phyloP scores from a whole-genome alignment of 2,113 vertebrate species.

The Climacteris rufus region DNA sequence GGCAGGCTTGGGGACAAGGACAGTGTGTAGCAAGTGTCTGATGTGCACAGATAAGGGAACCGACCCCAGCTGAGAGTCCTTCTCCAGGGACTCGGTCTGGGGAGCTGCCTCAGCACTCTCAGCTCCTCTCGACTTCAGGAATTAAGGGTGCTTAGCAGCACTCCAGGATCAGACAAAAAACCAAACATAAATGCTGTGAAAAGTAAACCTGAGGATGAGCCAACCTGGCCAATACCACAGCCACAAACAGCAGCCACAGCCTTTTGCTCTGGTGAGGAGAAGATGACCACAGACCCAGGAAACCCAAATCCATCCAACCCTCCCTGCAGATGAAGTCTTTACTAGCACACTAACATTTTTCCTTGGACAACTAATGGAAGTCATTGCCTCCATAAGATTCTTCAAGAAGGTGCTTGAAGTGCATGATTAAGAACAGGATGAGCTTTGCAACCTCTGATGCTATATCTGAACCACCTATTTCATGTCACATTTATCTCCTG shows the following conservation, averaged over 20 bases:
- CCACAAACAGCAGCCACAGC: too few species aligned
- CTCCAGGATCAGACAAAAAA: not conserved
- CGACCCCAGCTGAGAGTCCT: not conserved
- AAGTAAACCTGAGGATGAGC: not conserved
- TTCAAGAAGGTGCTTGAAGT: not conserved
- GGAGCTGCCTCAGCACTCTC: not conserved
- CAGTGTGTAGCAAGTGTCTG: fast-evolving
- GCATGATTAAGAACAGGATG: not conserved
- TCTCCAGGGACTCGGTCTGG: not conserved
- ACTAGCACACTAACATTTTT: not conserved
- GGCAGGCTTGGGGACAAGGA: not conserved
- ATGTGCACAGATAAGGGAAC: not conserved
- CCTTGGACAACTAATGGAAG: not conserved
- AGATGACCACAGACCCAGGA: not conserved
- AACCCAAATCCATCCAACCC: not conserved
- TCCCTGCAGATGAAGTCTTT: not conserved
- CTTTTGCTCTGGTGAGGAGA: not conserved
- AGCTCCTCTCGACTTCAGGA: not conserved
- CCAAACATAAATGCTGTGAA: not conserved
- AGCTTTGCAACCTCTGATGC: not conserved
- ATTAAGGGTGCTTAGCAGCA: not conserved
- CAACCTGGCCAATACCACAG: not conserved
- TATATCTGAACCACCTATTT: not conserved
- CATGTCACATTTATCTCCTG: not conserved
- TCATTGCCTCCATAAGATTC: not conserved